phyloP scores from a whole-genome alignment of 2,113 vertebrate species.

The Tretioscincus oriximinensis region DNA sequence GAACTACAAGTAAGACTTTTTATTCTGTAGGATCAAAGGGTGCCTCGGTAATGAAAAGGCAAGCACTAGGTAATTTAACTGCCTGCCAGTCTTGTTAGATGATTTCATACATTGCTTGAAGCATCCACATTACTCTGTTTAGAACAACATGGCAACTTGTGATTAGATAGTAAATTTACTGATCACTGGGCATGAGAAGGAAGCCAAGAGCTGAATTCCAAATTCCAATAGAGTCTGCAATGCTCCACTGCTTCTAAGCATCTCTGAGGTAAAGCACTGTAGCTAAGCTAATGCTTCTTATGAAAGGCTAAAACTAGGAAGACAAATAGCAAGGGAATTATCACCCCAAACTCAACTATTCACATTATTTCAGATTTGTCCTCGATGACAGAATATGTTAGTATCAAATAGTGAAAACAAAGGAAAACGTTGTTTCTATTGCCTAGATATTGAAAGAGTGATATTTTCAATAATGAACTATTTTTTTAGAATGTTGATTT shows the following conservation, averaged over 20 bases:
- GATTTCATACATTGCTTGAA: conserved; percentile 44
- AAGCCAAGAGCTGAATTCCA: conserved; percentile 41
- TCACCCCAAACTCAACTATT: conserved; percentile 19
- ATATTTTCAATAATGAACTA: background rate
- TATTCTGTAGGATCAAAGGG: conserved; percentile 49
- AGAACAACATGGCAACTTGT: conserved; percentile 60
- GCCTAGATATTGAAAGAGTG: background rate
- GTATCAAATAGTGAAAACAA: background rate
- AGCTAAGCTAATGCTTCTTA: conserved; percentile 57
- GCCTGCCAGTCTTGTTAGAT: conserved; percentile 49
- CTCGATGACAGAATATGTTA: background rate
- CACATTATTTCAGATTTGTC: conserved; percentile 17
- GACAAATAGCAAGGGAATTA: conserved; percentile 40
- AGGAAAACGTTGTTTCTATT: background rate
- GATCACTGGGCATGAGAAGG: conserved; percentile 41
- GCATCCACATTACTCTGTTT: conserved; percentile 50
- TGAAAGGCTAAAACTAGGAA: conserved; percentile 38
- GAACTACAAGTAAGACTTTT: conserved; percentile 24
- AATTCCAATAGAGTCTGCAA: conserved; percentile 55
- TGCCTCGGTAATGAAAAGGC: conserved; percentile 44
- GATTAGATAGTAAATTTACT: conserved; percentile 66
- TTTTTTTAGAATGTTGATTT: background rate
- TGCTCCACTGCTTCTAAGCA: conserved; percentile 38
- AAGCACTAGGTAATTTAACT: conserved; percentile 51
- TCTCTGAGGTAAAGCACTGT: conserved; percentile 46